Conservation (phyloP, 2,113 vertebrate genomes). For the Hypomesus transpacificus region DNA sequence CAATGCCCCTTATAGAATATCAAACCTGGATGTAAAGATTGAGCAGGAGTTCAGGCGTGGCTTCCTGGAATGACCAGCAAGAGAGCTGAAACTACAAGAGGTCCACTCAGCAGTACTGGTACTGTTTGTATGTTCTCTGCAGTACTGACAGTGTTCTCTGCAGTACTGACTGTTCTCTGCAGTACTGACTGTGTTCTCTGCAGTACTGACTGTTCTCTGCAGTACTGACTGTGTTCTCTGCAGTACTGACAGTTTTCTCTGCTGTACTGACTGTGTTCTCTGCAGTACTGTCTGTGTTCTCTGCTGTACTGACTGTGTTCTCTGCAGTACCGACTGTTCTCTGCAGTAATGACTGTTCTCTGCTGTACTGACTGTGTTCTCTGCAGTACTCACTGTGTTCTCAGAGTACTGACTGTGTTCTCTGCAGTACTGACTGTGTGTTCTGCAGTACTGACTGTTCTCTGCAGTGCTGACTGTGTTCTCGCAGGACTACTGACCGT, state of each 20-base stretch:
- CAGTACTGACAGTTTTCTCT: too few relatives aligned
- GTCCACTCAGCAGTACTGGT: too few relatives aligned
- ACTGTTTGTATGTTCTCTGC: background rate
- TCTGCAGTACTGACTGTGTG: background rate
- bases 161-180: too few relatives aligned
- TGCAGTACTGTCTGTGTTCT: too few relatives aligned
- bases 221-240: too few relatives aligned
- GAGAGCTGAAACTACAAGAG: background rate
- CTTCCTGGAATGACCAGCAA: background rate
- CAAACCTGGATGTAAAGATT: too few relatives aligned
- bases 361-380: background rate
- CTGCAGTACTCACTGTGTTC: background rate
- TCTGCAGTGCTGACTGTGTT: background rate
- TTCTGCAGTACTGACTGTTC: too few relatives aligned
- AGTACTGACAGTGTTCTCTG: background rate
- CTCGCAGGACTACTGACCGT: slow-evolving; percentile 66
- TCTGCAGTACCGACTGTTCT: background rate
- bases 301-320: background rate
- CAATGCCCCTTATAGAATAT: too few relatives aligned
- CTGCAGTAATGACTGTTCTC: background rate
- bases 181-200: too few relatives aligned
- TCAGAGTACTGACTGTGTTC: background rate
- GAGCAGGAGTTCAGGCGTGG: too few relatives aligned
- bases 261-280: too few relatives aligned
- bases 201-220: too few relatives aligned